phyloP scores from a whole-genome alignment of 2,113 vertebrate genomes.

The Alethe diademata region DNA sequence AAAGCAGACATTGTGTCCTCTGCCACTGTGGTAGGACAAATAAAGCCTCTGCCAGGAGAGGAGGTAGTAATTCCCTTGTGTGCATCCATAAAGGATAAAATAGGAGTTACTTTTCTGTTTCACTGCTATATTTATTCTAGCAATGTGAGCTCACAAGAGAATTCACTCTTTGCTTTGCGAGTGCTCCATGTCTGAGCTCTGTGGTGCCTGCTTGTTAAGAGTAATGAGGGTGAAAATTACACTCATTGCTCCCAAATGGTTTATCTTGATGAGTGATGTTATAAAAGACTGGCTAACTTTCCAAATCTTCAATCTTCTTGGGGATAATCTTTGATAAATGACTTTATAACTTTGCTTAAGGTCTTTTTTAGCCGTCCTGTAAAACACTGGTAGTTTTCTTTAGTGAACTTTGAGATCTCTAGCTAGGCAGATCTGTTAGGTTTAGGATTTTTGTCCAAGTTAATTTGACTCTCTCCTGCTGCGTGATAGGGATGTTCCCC shows the following conservation, averaged over 20 bases:
- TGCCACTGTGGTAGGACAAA: neutral
- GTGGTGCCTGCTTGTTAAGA: neutral
- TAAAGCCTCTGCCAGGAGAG: neutral
- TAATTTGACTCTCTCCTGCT: neutral
- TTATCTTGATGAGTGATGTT: neutral
- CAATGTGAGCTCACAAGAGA: neutral
- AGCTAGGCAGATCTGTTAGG: neutral
- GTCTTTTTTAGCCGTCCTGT: neutral
- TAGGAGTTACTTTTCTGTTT: neutral
- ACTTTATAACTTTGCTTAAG: neutral
- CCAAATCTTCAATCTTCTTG: neutral
- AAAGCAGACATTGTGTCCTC: neutral
- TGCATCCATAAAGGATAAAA: neutral
- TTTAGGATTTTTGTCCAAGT: neutral
- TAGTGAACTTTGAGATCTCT: neutral
- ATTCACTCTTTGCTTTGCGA: neutral
- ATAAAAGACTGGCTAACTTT: neutral
- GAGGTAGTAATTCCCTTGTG: neutral
- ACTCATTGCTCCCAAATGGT: neutral
- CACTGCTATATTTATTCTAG: neutral
- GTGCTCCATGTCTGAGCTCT: neutral
- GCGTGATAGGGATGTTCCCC: neutral
- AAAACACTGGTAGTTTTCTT: neutral
- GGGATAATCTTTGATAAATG: neutral
- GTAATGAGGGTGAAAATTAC: neutral